Conservation (phyloP, 2,888 invertebrate species). For the Dryadula phaetusa region DNA sequence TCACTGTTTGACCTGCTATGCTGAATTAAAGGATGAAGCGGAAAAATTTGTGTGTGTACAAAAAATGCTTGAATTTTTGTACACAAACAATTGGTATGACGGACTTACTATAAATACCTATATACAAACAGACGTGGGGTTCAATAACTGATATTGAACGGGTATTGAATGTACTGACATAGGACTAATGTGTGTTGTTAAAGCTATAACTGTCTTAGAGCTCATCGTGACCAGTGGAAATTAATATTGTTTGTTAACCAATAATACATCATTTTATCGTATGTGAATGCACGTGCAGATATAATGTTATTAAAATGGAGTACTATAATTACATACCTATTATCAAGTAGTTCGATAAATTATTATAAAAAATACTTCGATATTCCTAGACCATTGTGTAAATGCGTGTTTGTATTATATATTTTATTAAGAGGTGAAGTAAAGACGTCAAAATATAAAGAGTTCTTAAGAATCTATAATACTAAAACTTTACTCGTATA, state of each 20-base stretch:
- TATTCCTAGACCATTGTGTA: too few relatives aligned
- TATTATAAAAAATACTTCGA: background rate
- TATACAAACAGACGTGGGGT: background rate
- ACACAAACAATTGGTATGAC: background rate
- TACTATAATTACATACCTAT: background rate
- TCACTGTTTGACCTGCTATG: too few relatives aligned
- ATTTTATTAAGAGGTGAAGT: too few relatives aligned
- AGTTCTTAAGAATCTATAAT: too few relatives aligned
- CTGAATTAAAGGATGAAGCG: too few relatives aligned
- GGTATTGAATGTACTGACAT: background rate
- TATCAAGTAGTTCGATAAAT: background rate
- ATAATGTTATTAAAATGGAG: slow-evolving; percentile 11
- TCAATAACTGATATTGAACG: slow-evolving; percentile 9
- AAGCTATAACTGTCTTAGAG: background rate
- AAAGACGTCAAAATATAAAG: too few relatives aligned
- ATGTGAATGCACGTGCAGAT: slow-evolving; percentile 12
- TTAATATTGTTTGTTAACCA: slow-evolving; percentile 11
- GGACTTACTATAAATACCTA: background rate
- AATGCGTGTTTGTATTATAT: too few relatives aligned
- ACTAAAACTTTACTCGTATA: too few relatives aligned
- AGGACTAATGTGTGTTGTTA: background rate
- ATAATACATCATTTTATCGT: slow-evolving; percentile 13
- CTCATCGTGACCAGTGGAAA: slow-evolving; percentile 5
- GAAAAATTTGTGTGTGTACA: too few relatives aligned
- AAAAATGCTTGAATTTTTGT: too few relatives aligned